A percentile compares a stretch with the other conserved stretches of the same genome.
These are phyloP conservation scores for Zaprionus ornatus DNA, from an alignment of 1,140 invertebrate species.

Conservation along the genomic window DNA sequence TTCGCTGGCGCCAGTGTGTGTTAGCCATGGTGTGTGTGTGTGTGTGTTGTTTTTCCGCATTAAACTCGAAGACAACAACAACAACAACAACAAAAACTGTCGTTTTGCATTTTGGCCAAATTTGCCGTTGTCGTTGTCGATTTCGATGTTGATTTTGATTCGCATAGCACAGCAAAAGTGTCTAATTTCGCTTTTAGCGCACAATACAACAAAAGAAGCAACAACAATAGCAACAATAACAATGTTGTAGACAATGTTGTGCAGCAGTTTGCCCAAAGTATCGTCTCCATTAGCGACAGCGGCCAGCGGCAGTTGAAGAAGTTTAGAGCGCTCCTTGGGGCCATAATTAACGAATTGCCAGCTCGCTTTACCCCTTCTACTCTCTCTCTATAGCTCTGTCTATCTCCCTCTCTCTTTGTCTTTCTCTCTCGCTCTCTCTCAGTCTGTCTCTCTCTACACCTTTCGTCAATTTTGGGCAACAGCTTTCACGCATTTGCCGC, in stretches of 20 bases:
- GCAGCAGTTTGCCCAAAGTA: slow-evolving; percentile 21
- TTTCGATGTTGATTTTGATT: slow-evolving; percentile 11
- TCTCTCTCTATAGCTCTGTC: not conserved
- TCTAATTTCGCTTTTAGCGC: slow-evolving; percentile 70
- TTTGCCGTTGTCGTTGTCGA: slow-evolving; percentile 31
- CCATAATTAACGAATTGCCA: slow-evolving; percentile 66
- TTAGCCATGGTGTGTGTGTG: slow-evolving; percentile 29
- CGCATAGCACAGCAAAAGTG: slow-evolving; percentile 64
- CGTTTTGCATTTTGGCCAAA: slow-evolving; percentile 67
- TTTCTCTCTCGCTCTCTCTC: not conserved
- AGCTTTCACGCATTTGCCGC: slow-evolving; percentile 33
- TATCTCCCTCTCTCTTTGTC: not conserved
- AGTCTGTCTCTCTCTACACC: not conserved
- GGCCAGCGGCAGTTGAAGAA: slow-evolving; percentile 20
- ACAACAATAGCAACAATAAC: slow-evolving; percentile 25
- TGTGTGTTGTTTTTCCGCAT: slow-evolving; percentile 66
- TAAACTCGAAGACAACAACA: not conserved
- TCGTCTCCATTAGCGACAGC: slow-evolving; percentile 24
- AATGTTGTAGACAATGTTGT: slow-evolving; percentile 44
- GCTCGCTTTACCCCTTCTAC: not conserved
- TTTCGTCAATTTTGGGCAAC: slow-evolving; percentile 30
- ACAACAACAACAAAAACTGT: slow-evolving; percentile 40
- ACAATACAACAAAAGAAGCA: slow-evolving; percentile 19
- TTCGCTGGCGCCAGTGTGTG: slow-evolving; percentile 69
- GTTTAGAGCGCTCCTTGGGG: slow-evolving; percentile 49